These are phyloP conservation scores for Zophobas morio DNA, from an alignment of 1,140 invertebrate species.

Conservation along the genomic window DNA sequence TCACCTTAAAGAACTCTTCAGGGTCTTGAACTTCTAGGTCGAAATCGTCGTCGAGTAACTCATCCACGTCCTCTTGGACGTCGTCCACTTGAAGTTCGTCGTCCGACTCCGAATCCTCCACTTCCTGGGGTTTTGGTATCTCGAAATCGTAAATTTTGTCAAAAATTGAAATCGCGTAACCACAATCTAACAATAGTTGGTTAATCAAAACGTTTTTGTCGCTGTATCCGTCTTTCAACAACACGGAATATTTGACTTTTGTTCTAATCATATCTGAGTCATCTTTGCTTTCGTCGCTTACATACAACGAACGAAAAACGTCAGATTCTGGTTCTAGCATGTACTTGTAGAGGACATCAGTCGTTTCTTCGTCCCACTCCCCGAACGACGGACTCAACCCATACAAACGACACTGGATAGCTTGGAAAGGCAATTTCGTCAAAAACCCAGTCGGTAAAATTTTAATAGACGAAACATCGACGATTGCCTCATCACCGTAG, in stretches of 20 bases:
- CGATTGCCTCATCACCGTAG: slow-evolving; percentile 55
- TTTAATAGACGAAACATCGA: slow-evolving; percentile 48
- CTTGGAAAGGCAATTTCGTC: slow-evolving; percentile 59
- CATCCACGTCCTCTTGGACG: not conserved
- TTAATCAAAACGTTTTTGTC: slow-evolving; percentile 56
- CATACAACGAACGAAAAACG: slow-evolving; percentile 55
- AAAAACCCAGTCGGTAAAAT: slow-evolving; percentile 52
- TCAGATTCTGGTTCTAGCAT: slow-evolving; percentile 54
- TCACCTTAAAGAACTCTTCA: slow-evolving; percentile 7
- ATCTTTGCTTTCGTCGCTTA: slow-evolving; percentile 40
- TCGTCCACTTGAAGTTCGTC: slow-evolving; percentile 7
- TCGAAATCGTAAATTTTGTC: slow-evolving; percentile 56
- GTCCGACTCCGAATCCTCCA: slow-evolving; percentile 32
- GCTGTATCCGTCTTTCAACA: slow-evolving; percentile 56
- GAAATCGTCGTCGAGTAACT: slow-evolving; percentile 32
- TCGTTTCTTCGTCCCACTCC: slow-evolving; percentile 56
- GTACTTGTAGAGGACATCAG: slow-evolving; percentile 59
- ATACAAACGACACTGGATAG: slow-evolving; percentile 59
- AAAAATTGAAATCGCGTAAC: slow-evolving; percentile 52
- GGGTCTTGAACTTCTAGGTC: slow-evolving; percentile 39
- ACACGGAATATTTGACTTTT: slow-evolving; percentile 56
- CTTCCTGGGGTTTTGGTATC: slow-evolving; percentile 32
- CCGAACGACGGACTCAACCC: slow-evolving; percentile 53
- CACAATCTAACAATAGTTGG: slow-evolving; percentile 59
- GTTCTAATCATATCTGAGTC: not conserved